Conservation (phyloP, 1,140 invertebrate species). For the Oreohelix idahoensis region DNA sequence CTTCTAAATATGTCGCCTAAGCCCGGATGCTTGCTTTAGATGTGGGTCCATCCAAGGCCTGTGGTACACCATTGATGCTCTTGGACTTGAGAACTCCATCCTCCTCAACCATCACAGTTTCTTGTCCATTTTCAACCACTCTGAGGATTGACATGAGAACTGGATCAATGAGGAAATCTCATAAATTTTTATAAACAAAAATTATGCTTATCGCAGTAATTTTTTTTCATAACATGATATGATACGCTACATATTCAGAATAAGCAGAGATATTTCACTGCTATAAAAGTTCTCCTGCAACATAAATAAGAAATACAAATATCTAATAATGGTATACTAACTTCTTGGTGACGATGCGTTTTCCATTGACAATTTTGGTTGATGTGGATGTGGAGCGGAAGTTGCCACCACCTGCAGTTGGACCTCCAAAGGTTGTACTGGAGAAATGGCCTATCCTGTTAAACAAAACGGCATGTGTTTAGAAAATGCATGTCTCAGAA, state of each 20-base stretch:
- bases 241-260: too few species aligned
- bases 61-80: slow-evolving; percentile 87
- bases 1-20: background rate
- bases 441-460: slow-evolving; percentile 60
- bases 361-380: slow-evolving; percentile 94
- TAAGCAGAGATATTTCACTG: too few species aligned
- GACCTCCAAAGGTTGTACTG: slow-evolving; percentile 65
- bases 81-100: slow-evolving; percentile 96
- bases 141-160: slow-evolving; percentile 75
- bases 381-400: slow-evolving; percentile 81
- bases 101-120: slow-evolving; percentile 95
- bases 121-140: slow-evolving; percentile 92
- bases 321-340: slow-evolving; percentile 75
- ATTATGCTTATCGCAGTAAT: too few species aligned
- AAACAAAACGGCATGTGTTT: background rate
- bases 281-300: too few species aligned
- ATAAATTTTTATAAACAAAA: too few species aligned
- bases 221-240: too few species aligned
- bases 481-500: too few species aligned
- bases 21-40: slow-evolving; percentile 47
- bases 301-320: too few species aligned
- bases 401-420: slow-evolving; percentile 60
- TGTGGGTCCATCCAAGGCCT: slow-evolving; percentile 49
- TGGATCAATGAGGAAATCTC: too few species aligned
- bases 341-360: slow-evolving; percentile 97